Evolutionary conservation across 2,113 vertebrate species (phyloP).

Genomic region (Hippocampus mohnikei): DNA sequence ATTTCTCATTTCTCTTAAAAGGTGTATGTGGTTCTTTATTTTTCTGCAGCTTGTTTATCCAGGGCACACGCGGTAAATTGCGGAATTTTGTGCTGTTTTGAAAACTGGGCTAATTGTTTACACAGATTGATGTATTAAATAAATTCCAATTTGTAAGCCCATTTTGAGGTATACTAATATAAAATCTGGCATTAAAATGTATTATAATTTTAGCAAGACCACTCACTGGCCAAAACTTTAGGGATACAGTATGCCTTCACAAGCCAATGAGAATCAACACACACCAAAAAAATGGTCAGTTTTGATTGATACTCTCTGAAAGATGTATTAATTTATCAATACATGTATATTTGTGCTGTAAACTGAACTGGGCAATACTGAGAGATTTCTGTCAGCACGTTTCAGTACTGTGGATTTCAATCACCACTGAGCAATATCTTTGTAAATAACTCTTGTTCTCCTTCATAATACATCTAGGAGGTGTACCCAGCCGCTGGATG

Average conservation of each 20-base stretch:
- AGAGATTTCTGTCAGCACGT: neutral
- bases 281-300: neutral
- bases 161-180: constrained; percentile 28
- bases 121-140: constrained; percentile 7
- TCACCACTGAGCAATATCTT: neutral
- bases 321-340: neutral
- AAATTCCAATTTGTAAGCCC: constrained; percentile 25
- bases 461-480: neutral
- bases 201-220: neutral
- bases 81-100: neutral
- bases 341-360: neutral
- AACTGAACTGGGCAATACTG: neutral
- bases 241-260: neutral
- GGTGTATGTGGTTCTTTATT: neutral
- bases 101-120: neutral
- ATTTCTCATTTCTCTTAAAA: neutral
- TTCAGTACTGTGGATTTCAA: neutral
- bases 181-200: constrained; percentile 7
- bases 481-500: neutral
- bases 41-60: neutral
- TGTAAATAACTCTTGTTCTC: neutral
- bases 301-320: neutral
- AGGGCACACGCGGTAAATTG: neutral
- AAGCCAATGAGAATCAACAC: neutral
- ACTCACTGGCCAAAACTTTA: neutral